Conservation (phyloP, 2,888 invertebrate species). For the Girardia tigrina region DNA sequence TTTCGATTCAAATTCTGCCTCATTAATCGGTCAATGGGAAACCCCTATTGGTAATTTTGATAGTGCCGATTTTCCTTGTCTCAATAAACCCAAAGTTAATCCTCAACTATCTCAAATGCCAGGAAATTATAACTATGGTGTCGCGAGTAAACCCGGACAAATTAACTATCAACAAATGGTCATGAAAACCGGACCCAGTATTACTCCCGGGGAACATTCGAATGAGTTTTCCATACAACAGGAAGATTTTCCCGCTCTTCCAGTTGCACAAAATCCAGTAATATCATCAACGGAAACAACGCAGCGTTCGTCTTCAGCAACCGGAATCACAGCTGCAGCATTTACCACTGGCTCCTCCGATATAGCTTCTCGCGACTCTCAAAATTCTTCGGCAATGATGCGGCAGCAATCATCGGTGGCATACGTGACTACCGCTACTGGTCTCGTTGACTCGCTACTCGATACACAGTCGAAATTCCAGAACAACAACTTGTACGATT, state of each 20-base stretch:
- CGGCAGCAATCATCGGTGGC: not conserved
- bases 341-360: constrained; percentile 36
- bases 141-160: not conserved
- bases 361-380: constrained; percentile 36
- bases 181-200: not conserved
- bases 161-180: not conserved
- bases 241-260: constrained; percentile 97
- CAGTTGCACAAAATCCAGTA: constrained; percentile 55
- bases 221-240: constrained; percentile 67
- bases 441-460: constrained; percentile 7
- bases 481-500: not conserved
- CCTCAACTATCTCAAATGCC: not conserved
- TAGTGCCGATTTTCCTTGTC: not conserved
- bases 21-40: not conserved
- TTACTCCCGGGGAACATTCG: not conserved
- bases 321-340: constrained; percentile 20
- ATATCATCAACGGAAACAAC: constrained; percentile 25
- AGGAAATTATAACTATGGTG: not conserved
- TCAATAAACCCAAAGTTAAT: not conserved
- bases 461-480: constrained; percentile 12
- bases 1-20: not conserved
- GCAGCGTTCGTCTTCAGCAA: constrained; percentile 10
- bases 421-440: not conserved
- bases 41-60: not conserved
- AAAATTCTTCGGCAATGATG: constrained; percentile 35